phyloP scores from a whole-genome alignment of 1,140 invertebrate species.

The Diorhabda sublineata region DNA sequence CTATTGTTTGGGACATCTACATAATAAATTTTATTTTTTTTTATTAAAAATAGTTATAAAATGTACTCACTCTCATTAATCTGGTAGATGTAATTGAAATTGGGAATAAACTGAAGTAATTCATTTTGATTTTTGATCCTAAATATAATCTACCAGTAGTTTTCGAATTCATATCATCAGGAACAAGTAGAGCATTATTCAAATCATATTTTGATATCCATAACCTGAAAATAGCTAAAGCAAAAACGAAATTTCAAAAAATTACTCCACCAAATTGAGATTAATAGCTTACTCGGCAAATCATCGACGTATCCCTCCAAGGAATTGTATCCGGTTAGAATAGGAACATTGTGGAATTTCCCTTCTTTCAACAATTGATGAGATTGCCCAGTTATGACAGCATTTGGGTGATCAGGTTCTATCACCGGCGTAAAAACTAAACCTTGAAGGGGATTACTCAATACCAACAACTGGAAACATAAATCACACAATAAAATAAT shows the following conservation, averaged over 20 bases:
- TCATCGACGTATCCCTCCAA: conserved; percentile 23
- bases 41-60: too few relatives aligned
- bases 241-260: conserved; percentile 14
- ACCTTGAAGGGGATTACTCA: conserved; percentile 22
- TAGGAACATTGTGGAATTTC: conserved; percentile 32
- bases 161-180: conserved; percentile 30
- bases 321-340: conserved; percentile 37
- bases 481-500: too few relatives aligned
- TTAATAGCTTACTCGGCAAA: conserved; percentile 6
- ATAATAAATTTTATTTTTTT: too few relatives aligned
- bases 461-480: background rate
- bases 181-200: conserved; percentile 21
- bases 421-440: conserved; percentile 30
- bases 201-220: conserved; percentile 23
- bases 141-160: conserved; percentile 9
- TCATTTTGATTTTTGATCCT: conserved; percentile 24
- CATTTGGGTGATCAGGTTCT: conserved; percentile 28
- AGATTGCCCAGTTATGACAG: conserved; percentile 30
- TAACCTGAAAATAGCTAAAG: conserved; percentile 23
- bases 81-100: conserved; percentile 20
- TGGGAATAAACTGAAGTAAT: conserved; percentile 28
- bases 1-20: too few relatives aligned
- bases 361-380: conserved; percentile 31
- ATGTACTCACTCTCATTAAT: conserved; percentile 21
- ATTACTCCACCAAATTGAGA: background rate